Percentiles rank a stretch among this genome's conserved stretches.
These are phyloP conservation scores for Melanargia galathea DNA, from an alignment of 2,888 invertebrate genomes.

Conservation along the genomic window DNA sequence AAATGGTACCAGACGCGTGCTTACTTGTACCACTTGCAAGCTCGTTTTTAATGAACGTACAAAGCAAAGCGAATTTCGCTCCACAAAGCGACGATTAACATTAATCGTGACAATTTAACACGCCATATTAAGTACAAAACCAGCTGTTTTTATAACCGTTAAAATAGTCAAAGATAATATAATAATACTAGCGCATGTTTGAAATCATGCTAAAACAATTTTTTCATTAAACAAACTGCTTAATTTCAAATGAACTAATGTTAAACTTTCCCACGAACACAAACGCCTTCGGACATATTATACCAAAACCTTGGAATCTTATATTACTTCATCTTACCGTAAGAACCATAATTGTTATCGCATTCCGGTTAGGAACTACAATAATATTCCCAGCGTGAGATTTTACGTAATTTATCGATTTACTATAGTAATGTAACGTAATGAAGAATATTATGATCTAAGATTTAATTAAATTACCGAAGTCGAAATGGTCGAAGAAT, in stretches of 20 bases:
- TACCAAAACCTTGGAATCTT: conserved; percentile 35
- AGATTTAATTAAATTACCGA: background rate
- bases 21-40: background rate
- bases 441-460: background rate
- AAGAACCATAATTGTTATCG: conserved; percentile 26
- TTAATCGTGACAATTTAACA: background rate
- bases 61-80: background rate
- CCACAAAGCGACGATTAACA: background rate
- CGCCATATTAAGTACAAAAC: background rate
- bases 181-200: background rate
- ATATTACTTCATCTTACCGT: conserved; percentile 24
- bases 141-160: no score
- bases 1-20: background rate
- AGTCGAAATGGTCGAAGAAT: background rate
- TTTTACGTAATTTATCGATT: conserved; percentile 1
- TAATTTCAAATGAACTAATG: conserved; percentile 8
- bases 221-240: background rate
- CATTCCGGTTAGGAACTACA: conserved; percentile 14
- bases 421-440: background rate
- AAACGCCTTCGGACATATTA: conserved; percentile 26
- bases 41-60: background rate
- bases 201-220: background rate
- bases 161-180: background rate
- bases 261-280: conserved; percentile 36
- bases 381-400: conserved; percentile 5